Percentiles rank a stretch among this genome's conserved stretches.
Evolutionary conservation across 2,888 invertebrate species (phyloP).

Genomic region (Chrysodeixis includens): DNA sequence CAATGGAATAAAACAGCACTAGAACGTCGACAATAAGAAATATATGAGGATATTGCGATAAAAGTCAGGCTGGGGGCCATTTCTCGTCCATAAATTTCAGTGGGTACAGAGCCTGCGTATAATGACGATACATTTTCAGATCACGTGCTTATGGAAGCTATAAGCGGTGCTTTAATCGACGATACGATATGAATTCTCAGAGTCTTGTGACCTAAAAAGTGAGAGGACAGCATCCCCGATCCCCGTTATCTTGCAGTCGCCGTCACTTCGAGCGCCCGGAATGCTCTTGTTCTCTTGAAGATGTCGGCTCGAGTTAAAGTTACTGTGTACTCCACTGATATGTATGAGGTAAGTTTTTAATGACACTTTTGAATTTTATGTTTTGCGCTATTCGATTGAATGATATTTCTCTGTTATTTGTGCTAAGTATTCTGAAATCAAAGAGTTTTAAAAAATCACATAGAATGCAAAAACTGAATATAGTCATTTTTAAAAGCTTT

Average conservation of each 20-base stretch:
- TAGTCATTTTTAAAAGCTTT: too few relatives aligned
- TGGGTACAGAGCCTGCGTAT: constrained; percentile 58
- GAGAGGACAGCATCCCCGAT: constrained; percentile 46
- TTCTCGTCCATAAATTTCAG: constrained; percentile 67
- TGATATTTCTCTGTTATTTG: not conserved
- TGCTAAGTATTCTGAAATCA: too few relatives aligned
- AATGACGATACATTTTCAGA: constrained; percentile 68
- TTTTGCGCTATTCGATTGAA: not conserved
- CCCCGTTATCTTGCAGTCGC: constrained; percentile 17
- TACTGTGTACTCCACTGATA: not conserved
- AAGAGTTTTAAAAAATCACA: too few relatives aligned
- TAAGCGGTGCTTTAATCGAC: constrained; percentile 51
- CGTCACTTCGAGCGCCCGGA: not conserved
- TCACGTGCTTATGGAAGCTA: constrained; percentile 60
- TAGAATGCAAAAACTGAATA: too few relatives aligned
- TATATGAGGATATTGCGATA: constrained; percentile 66
- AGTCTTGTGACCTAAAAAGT: constrained; percentile 47
- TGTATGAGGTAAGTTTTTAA: not conserved
- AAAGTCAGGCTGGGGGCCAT: constrained; percentile 56
- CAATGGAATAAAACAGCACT: constrained; percentile 56
- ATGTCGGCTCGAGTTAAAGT: constrained; percentile 10
- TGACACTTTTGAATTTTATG: not conserved
- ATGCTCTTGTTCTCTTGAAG: constrained; percentile 12
- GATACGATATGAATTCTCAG: constrained; percentile 64
- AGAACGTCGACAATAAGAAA: constrained; percentile 61